Conservation (phyloP, 92 coral and sea anemone species). For the Heliopora coerulea region DNA sequence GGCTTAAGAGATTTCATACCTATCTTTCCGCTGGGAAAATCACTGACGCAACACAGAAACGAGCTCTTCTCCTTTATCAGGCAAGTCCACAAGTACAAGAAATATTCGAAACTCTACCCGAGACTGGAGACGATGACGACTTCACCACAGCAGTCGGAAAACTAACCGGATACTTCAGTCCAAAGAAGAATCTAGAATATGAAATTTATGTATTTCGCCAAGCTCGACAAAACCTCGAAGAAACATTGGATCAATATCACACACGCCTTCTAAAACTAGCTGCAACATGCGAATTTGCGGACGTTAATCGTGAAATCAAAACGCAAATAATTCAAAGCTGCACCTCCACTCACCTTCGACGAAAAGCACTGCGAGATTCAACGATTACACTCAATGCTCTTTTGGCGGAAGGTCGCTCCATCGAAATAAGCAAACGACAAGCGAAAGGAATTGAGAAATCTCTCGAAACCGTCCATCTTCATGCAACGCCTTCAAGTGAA, state of each 20-base stretch:
- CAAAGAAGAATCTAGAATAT: conserved; percentile 32
- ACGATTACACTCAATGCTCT: not conserved
- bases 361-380: not conserved
- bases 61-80: conserved; percentile 39
- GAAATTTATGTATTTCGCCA: conserved; percentile 33
- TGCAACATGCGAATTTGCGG: not conserved
- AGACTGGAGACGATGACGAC: conserved; percentile 45
- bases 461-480: too few species aligned
- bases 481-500: not conserved
- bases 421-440: not conserved
- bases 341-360: conserved; percentile 7
- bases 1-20: not conserved
- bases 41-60: conserved; percentile 30
- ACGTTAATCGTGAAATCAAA: not conserved
- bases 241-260: conserved; percentile 18
- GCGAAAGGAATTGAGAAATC: not conserved
- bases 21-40: not conserved
- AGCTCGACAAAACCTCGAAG: conserved; percentile 32
- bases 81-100: conserved; percentile 56
- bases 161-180: conserved; percentile 45
- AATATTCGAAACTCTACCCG: conserved; percentile 42
- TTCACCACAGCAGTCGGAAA: conserved; percentile 37
- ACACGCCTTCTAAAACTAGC: conserved; percentile 12
- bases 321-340: conserved; percentile 2
- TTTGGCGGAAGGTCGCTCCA: not conserved